These are phyloP conservation scores for Strix uralensis DNA, from an alignment of 2,113 vertebrate genomes.

Conservation along the genomic window DNA sequence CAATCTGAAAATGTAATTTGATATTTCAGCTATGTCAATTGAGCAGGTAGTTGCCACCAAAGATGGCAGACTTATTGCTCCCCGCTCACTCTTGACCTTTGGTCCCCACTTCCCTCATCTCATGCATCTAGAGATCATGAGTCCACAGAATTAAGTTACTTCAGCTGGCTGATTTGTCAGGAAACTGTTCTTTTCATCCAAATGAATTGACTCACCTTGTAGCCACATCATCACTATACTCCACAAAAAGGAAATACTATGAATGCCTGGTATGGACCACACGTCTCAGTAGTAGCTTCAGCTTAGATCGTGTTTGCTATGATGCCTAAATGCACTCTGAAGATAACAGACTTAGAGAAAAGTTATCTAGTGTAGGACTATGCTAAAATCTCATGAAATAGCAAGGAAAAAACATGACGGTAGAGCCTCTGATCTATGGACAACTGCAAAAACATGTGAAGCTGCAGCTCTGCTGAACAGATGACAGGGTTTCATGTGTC, in stretches of 20 bases:
- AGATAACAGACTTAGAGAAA: neutral
- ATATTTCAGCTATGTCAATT: neutral
- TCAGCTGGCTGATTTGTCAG: neutral
- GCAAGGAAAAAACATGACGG: neutral
- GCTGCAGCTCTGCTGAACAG: neutral
- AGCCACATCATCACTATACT: neutral
- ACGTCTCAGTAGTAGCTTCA: neutral
- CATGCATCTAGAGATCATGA: neutral
- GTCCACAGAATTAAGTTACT: neutral
- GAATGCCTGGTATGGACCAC: neutral
- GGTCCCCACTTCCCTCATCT: neutral
- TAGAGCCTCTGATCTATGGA: neutral
- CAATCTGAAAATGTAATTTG: neutral
- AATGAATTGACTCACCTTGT: neutral
- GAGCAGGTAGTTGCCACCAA: neutral
- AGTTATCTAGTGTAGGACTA: neutral
- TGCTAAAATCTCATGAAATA: neutral
- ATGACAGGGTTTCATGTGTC: constrained; percentile 43
- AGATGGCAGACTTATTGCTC: neutral
- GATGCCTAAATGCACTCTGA: neutral
- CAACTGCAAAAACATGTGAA: constrained; percentile 30
- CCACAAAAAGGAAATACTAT: neutral
- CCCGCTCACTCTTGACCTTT: neutral
- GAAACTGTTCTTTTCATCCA: neutral
- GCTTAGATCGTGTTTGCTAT: neutral